phyloP scores from a whole-genome alignment of 2,113 vertebrate species.

The Falco punctatus region DNA sequence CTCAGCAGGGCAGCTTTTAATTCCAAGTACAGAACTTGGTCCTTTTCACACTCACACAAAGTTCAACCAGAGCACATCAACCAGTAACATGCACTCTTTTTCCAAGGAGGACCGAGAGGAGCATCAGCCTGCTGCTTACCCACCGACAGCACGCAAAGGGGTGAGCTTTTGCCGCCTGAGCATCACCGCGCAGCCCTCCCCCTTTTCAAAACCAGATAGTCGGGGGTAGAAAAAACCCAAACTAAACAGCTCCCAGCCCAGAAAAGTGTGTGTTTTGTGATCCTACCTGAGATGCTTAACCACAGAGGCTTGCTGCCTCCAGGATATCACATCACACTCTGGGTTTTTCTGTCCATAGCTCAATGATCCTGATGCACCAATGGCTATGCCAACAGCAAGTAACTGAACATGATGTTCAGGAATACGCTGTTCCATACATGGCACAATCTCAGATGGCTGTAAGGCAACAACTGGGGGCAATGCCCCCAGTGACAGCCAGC shows the following conservation, averaged over 20 bases:
- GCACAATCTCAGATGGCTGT: fast-evolving
- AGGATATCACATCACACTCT: not conserved
- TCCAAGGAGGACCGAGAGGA: too few species aligned
- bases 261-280: not conserved
- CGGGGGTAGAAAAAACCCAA: too few species aligned
- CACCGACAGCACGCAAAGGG: fast-evolving
- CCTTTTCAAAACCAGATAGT: not conserved
- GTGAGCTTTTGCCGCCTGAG: not conserved
- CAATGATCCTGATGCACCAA: fast-evolving
- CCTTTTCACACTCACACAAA: not conserved
- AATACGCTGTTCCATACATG: fast-evolving
- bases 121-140: not conserved
- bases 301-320: not conserved
- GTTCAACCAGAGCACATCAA: fast-evolving
- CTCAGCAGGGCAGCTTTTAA: not conserved
- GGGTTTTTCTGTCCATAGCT: not conserved
- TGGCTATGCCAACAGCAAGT: not conserved
- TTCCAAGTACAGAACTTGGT: not conserved
- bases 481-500: fast-evolving
- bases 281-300: not conserved
- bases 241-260: not conserved
- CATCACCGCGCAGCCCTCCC: not conserved
- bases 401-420: not conserved
- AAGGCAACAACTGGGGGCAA: not conserved
- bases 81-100: fast-evolving